These are phyloP conservation scores for Anas flavirostris DNA, from an alignment of 2,797 vertebrate species.

Conservation along the genomic window DNA sequence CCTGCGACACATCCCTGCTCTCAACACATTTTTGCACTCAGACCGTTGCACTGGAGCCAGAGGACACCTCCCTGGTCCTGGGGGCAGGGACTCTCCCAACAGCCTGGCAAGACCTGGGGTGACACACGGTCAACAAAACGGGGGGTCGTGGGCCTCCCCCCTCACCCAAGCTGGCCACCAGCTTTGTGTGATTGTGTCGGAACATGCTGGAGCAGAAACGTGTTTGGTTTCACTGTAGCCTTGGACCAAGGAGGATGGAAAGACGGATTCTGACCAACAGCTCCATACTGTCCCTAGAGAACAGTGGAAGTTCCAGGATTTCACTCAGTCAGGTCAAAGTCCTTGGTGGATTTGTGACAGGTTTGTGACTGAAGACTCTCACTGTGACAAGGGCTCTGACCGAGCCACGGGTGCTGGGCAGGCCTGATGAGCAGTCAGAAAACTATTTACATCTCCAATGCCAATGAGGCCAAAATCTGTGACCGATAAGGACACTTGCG, in stretches of 20 bases:
- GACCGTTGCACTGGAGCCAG: neutral
- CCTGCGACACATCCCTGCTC: neutral
- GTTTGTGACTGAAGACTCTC: conserved; percentile 56
- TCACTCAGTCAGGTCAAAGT: conserved; percentile 54
- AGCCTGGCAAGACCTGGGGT: conserved; percentile 19
- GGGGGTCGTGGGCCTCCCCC: neutral
- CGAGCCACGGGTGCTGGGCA: conserved; percentile 74
- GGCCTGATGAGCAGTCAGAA: conserved; percentile 78
- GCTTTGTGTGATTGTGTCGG: neutral
- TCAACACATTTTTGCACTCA: neutral
- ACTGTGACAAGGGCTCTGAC: conserved; percentile 83
- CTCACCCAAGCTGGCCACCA: neutral
- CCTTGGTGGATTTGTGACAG: conserved; percentile 33
- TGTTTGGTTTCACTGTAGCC: conserved; percentile 67
- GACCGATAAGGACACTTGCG: conserved; percentile 82
- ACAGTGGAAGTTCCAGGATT: conserved; percentile 15
- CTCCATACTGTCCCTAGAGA: conserved; percentile 6
- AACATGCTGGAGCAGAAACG: conserved; percentile 40
- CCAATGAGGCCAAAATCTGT: conserved; percentile 84
- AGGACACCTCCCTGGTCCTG: neutral
- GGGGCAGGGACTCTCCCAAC: neutral
- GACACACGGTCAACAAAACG: neutral
- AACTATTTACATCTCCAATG: conserved; percentile 80
- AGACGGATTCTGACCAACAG: conserved; percentile 28
- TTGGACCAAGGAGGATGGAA: conserved; percentile 60